Evolutionary conservation across 2,797 vertebrate genomes (phyloP).

Genomic region (Cirrhinus molitorella): DNA sequence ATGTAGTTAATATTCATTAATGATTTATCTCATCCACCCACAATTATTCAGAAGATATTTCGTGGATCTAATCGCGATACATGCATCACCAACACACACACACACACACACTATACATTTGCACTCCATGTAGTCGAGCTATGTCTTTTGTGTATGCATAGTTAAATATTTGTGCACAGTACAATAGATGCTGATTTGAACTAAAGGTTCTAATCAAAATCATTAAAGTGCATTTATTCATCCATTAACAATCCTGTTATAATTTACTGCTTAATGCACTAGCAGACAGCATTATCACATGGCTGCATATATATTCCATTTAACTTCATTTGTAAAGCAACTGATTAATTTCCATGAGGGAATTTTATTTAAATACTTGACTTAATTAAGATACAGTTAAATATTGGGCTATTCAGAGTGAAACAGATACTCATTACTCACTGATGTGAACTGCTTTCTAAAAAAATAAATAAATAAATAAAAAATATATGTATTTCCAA

Average conservation of each 20-base stretch:
- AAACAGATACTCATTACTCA: background rate
- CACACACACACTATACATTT: background rate
- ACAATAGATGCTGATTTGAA: background rate
- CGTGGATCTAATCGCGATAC: no score
- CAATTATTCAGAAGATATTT: no score
- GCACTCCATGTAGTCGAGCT: background rate
- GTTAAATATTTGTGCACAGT: background rate
- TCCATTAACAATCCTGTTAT: slow-evolving; percentile 1
- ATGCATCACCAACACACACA: no score
- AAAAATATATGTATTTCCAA: background rate
- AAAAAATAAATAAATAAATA: background rate
- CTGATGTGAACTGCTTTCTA: background rate
- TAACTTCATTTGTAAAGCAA: slow-evolving; percentile 12
- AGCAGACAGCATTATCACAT: background rate
- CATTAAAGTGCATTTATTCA: background rate
- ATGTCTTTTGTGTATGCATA: background rate
- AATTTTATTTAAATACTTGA: slow-evolving; percentile 23
- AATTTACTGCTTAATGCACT: slow-evolving; percentile 26
- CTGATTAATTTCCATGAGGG: slow-evolving; percentile 17
- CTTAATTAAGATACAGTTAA: slow-evolving; percentile 12
- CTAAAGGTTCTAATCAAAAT: background rate
- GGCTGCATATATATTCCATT: background rate
- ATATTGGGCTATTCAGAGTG: slow-evolving; percentile 3
- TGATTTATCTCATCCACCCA: no score
- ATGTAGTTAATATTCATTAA: no score